phyloP scores from a whole-genome alignment of 2,113 vertebrate genomes.

The Eulemur rufifrons region DNA sequence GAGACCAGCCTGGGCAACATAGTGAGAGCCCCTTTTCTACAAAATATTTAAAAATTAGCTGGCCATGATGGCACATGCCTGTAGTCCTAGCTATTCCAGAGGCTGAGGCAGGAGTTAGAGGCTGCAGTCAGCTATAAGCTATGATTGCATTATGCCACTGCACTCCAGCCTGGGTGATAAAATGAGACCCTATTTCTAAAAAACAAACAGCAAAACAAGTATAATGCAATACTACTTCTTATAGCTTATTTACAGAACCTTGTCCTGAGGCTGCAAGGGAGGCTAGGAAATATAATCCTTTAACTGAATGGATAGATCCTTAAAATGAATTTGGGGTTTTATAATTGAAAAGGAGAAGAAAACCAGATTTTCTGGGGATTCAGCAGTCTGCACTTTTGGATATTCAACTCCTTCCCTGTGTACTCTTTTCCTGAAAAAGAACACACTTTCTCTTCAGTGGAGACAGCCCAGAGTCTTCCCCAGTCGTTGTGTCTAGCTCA shows the following conservation, averaged over 20 bases:
- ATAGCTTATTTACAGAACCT: neutral
- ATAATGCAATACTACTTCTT: neutral
- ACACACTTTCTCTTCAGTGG: neutral
- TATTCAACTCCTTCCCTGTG: neutral
- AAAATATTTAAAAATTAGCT: too few relatives aligned
- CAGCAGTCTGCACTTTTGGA: neutral
- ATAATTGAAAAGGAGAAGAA: neutral
- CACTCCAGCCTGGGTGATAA: too few relatives aligned
- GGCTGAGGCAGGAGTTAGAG: too few relatives aligned
- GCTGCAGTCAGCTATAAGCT: too few relatives aligned
- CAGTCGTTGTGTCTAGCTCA: neutral
- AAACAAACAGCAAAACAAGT: neutral
- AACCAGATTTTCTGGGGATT: neutral
- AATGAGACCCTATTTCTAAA: too few relatives aligned
- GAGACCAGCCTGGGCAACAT: too few relatives aligned
- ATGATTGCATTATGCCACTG: too few relatives aligned
- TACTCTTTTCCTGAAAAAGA: neutral
- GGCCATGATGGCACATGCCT: too few relatives aligned
- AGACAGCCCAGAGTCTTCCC: neutral
- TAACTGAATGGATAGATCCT: neutral
- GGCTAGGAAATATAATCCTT: neutral
- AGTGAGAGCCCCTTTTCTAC: too few relatives aligned
- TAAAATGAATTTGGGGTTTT: neutral
- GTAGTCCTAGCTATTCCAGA: too few relatives aligned
- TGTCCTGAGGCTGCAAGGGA: neutral